These are phyloP conservation scores for Cyanocitta stelleri DNA, from an alignment of 2,113 vertebrate genomes.

Conservation along the genomic window DNA sequence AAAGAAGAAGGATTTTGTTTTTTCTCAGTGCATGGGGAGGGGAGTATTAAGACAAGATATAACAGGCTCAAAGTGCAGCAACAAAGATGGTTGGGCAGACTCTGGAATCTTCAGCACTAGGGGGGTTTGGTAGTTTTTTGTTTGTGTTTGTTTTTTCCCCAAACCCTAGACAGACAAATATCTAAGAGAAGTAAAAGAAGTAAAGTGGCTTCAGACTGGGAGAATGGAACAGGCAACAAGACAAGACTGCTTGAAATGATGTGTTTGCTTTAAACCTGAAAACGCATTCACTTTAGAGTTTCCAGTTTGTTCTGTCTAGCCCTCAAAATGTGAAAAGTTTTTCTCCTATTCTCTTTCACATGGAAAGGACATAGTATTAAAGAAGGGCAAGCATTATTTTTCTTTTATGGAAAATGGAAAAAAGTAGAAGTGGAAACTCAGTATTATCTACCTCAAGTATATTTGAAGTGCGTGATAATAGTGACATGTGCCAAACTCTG, in stretches of 20 bases:
- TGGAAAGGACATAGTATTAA: neutral
- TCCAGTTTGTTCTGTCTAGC: neutral
- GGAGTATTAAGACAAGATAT: neutral
- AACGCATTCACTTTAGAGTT: neutral
- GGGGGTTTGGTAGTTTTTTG: neutral
- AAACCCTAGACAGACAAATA: neutral
- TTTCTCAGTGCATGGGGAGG: neutral
- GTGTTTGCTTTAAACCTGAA: neutral
- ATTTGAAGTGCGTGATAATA: neutral
- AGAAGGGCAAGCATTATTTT: neutral
- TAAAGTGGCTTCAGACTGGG: neutral
- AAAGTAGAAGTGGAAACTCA: neutral
- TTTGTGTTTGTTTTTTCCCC: neutral
- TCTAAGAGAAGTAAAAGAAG: neutral
- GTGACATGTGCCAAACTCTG: neutral
- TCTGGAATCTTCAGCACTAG: neutral
- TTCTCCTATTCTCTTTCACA: neutral
- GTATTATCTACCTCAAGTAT: neutral
- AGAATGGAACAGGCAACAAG: neutral
- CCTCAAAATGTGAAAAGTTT: neutral
- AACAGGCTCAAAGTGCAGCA: neutral
- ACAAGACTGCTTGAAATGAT: neutral
- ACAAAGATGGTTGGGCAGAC: neutral
- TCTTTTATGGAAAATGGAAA: neutral
- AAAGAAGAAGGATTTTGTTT: neutral